Evolutionary conservation across 2,797 vertebrate genomes (phyloP).

Genomic region (Manis javanica): DNA sequence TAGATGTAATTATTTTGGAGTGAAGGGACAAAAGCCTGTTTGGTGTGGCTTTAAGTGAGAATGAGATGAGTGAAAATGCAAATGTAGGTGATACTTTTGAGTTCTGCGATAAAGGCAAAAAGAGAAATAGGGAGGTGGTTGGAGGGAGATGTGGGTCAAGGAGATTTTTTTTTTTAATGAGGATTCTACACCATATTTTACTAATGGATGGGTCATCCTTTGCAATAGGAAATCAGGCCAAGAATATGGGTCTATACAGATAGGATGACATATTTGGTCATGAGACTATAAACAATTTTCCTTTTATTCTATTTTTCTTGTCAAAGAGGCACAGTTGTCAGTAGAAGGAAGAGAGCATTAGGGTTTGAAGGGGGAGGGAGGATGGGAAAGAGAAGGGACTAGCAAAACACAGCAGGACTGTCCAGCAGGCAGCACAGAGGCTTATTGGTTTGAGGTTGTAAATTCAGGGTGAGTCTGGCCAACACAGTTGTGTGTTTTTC

Average conservation of each 20-base stretch:
- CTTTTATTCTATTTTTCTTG: not conserved
- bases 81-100: not conserved
- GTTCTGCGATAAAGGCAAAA: not conserved
- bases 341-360: not conserved
- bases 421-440: not conserved
- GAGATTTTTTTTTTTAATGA: not conserved
- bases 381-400: not conserved
- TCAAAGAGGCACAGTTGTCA: not conserved
- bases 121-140: not conserved
- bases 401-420: not conserved
- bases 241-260: not conserved
- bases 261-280: not conserved
- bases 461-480: not conserved
- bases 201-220: not conserved
- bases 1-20: not conserved
- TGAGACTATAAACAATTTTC: not conserved
- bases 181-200: not conserved
- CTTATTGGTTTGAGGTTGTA: not conserved
- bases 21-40: not conserved
- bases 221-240: not conserved
- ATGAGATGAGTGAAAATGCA: not conserved
- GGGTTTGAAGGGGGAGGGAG: not conserved
- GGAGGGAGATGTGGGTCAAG: not conserved
- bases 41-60: not conserved
- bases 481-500: not conserved